Conservation (phyloP, 2,888 invertebrate genomes). For the Nezara viridula region DNA sequence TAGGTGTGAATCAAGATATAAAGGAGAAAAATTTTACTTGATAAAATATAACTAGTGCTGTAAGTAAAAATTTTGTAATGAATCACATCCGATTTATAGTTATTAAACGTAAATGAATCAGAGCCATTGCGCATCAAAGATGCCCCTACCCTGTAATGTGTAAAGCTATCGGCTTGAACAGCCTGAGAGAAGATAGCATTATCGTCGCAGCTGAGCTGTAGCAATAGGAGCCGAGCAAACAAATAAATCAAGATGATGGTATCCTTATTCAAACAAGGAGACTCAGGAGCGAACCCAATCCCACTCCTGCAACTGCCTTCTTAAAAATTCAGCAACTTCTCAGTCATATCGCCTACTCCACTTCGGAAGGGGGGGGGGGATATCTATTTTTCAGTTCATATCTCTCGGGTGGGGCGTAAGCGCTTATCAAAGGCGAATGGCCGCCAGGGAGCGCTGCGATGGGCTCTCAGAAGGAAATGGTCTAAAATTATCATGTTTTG, state of each 20-base stretch:
- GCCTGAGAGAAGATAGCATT: neutral
- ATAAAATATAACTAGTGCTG: too few relatives aligned
- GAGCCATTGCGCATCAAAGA: too few relatives aligned
- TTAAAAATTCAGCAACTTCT: constrained; percentile 3
- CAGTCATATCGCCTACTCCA: neutral
- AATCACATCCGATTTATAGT: too few relatives aligned
- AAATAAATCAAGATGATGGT: neutral
- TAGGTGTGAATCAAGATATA: too few relatives aligned
- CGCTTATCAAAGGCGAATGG: neutral
- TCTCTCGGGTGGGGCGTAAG: neutral
- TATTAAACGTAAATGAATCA: too few relatives aligned
- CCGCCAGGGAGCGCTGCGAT: neutral
- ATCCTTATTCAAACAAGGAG: neutral
- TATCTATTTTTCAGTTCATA: constrained; percentile 34
- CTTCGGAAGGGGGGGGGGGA: neutral
- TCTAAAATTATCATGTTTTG: neutral
- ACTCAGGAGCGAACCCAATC: neutral
- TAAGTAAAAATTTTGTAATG: too few relatives aligned
- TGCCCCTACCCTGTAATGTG: too few relatives aligned
- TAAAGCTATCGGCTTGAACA: neutral
- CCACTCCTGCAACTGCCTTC: neutral
- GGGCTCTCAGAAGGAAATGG: neutral
- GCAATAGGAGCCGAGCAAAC: neutral
- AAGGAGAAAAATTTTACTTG: too few relatives aligned
- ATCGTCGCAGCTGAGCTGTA: neutral